These are phyloP conservation scores for Hippocampus comes DNA, from an alignment of 2,113 vertebrate genomes.

Conservation along the genomic window DNA sequence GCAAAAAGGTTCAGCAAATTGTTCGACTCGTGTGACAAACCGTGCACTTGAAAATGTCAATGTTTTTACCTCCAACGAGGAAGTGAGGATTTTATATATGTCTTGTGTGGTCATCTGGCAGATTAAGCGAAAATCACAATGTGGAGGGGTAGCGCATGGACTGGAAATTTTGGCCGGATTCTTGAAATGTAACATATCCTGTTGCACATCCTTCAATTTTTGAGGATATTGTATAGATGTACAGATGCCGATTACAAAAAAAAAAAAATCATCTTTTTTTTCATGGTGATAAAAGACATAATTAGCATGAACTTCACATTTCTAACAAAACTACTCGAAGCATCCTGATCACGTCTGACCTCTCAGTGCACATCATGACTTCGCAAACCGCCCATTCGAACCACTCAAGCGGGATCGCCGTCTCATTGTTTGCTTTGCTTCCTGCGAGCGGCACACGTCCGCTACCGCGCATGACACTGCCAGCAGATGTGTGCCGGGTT, in stretches of 20 bases:
- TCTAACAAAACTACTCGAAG: background rate
- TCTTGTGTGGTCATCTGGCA: too few species aligned
- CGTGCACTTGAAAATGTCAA: background rate
- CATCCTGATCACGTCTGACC: conserved; percentile 21
- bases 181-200: too few species aligned
- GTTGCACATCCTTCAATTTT: too few species aligned
- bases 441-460: conserved; percentile 55
- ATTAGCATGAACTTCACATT: conserved; percentile 27
- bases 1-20: background rate
- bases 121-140: background rate
- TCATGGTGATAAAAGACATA: background rate
- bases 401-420: conserved; percentile 33
- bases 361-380: conserved; percentile 38
- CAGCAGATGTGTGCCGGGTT: conserved; percentile 65
- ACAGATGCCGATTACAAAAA: too few species aligned
- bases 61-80: background rate
- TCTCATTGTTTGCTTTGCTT: conserved; percentile 65
- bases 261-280: background rate
- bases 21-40: background rate
- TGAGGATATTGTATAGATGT: too few species aligned
- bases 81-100: background rate
- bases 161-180: too few species aligned
- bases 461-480: conserved; percentile 66
- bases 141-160: background rate
- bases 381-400: conserved; percentile 11